These are phyloP conservation scores for Botrylloides violaceus DNA, from an alignment of 23 tunicate species.

Conservation along the genomic window DNA sequence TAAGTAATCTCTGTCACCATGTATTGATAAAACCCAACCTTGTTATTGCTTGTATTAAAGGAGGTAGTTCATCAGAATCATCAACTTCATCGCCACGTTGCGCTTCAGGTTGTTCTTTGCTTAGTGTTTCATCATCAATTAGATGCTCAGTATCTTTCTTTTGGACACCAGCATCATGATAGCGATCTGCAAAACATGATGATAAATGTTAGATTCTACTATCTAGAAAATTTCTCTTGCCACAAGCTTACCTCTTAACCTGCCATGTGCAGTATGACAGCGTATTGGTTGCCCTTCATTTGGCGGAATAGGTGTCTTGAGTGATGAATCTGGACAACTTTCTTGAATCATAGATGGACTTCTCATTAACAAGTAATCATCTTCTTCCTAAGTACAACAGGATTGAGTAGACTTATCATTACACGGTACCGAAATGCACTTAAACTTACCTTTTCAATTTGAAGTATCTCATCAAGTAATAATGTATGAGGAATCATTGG, in stretches of 20 bases:
- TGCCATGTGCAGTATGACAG: not conserved
- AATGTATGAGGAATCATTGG: conserved; percentile 3
- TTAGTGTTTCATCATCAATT: no score
- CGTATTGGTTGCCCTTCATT: not conserved
- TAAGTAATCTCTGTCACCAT: not conserved
- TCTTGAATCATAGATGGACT: not conserved
- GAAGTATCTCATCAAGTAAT: conserved; percentile 8
- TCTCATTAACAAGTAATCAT: not conserved
- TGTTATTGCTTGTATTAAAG: conserved; percentile 74
- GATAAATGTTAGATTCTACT: no score
- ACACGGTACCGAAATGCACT: no score
- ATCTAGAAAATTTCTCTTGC: no score
- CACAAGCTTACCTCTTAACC: no score
- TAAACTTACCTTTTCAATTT: conserved; percentile 16
- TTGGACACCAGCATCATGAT: no score
- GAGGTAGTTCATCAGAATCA: conserved; percentile 48
- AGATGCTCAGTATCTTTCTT: no score
- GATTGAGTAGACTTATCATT: not conserved
- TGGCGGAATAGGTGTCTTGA: not conserved
- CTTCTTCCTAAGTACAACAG: not conserved
- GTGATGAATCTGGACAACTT: not conserved
- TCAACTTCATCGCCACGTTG: no score
- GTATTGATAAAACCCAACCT: conserved; percentile 19
- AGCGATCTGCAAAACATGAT: no score
- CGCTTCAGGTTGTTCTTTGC: no score